Percentiles rank a stretch among this genome's conserved stretches.
Evolutionary conservation across 2,113 vertebrate genomes (phyloP).

Genomic region (Phalacrocorax carbo): DNA sequence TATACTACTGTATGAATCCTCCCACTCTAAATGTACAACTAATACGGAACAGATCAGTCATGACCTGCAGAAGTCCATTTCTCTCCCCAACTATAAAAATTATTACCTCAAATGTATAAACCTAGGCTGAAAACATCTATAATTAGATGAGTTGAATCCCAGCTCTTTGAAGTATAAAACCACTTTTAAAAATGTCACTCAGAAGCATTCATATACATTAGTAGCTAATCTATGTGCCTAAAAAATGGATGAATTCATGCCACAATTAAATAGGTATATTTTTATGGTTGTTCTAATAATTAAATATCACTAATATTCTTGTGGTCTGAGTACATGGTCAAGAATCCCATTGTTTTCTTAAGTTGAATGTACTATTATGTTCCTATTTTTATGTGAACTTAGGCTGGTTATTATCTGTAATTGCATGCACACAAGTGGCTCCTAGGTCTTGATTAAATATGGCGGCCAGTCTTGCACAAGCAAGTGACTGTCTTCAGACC

Average conservation of each 20-base stretch:
- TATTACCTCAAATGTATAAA: neutral
- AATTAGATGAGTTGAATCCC: neutral
- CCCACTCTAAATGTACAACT: neutral
- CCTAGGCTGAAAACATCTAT: neutral
- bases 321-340: neutral
- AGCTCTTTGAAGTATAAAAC: neutral
- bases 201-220: neutral
- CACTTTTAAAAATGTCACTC: neutral
- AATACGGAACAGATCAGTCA: neutral
- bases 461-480: neutral
- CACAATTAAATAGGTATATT: neutral
- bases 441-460: neutral
- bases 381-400: neutral
- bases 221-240: neutral
- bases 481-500: neutral
- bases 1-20: neutral
- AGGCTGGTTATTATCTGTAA: neutral
- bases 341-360: neutral
- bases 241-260: neutral
- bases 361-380: neutral
- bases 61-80: neutral
- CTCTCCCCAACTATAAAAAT: neutral
- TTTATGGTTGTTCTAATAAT: neutral
- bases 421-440: neutral
- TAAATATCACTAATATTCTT: neutral